Evolutionary conservation across 2,113 vertebrate species (phyloP).

Genomic region (Riparia riparia): DNA sequence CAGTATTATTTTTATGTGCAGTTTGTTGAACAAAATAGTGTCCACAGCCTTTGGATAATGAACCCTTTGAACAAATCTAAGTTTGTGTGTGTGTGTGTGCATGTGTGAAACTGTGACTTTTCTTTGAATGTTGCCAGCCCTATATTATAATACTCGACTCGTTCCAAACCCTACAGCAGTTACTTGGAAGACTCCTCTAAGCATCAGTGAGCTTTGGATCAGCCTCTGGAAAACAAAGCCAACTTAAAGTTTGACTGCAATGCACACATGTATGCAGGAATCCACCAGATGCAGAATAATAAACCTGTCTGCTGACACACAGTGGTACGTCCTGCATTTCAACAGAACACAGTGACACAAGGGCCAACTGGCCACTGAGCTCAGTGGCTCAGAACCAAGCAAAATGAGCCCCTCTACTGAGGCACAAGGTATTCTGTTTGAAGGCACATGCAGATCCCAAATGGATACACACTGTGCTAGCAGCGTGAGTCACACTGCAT

Average conservation of each 20-base stretch:
- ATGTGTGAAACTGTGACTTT: neutral
- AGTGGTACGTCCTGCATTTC: neutral
- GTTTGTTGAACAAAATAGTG: constrained; percentile 5
- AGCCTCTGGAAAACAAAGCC: constrained; percentile 6
- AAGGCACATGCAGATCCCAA: neutral
- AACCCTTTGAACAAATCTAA: constrained; percentile 12
- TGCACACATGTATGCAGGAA: neutral
- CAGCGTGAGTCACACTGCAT: neutral
- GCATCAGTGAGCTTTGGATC: neutral
- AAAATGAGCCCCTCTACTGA: neutral
- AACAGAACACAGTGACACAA: neutral
- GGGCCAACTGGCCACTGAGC: neutral
- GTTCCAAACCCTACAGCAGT: constrained; percentile 59
- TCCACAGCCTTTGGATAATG: neutral
- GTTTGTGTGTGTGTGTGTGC: neutral
- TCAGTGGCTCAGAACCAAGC: neutral
- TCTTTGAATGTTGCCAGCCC: constrained; percentile 36
- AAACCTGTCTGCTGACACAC: constrained; percentile 44
- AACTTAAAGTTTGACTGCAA: neutral
- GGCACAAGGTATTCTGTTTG: neutral
- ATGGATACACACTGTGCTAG: neutral
- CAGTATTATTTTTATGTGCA: constrained; percentile 35
- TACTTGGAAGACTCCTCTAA: constrained; percentile 31
- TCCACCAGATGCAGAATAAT: neutral
- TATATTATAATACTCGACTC: neutral